Conservation (phyloP, 2,113 vertebrate genomes). For the Mesocricetus auratus region DNA sequence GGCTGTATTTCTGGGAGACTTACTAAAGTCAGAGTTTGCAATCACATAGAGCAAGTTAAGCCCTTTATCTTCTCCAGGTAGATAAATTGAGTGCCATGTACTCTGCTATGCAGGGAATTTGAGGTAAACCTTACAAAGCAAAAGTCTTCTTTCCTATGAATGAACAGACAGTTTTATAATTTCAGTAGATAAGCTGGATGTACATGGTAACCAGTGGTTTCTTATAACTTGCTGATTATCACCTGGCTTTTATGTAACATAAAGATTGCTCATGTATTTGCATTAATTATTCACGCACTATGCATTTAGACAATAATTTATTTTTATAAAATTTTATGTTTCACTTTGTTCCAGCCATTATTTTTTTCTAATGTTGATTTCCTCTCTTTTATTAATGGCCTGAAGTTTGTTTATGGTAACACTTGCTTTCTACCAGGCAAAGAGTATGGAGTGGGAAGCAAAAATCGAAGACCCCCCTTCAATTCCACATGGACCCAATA, state of each 20-base stretch:
- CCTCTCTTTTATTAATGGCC: neutral
- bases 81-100: slow-evolving; percentile 56
- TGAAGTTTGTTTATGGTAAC: neutral
- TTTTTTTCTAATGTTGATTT: neutral
- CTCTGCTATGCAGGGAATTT: slow-evolving; percentile 53
- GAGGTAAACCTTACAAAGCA: slow-evolving; percentile 49
- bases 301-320: neutral
- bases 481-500: no score
- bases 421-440: no score
- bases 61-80: slow-evolving; percentile 44
- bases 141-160: neutral
- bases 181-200: slow-evolving; percentile 15
- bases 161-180: neutral
- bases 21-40: slow-evolving; percentile 48
- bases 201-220: neutral
- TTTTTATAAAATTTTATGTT: neutral
- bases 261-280: neutral
- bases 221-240: neutral
- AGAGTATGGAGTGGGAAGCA: neutral
- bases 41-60: slow-evolving; percentile 19
- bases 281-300: neutral
- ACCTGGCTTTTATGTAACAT: neutral
- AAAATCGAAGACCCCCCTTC: neutral
- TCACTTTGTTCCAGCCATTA: neutral
- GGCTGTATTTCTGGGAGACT: slow-evolving; percentile 52